Conservation (phyloP, 2,888 invertebrate genomes). For the Himalopsyche tibetana region DNA sequence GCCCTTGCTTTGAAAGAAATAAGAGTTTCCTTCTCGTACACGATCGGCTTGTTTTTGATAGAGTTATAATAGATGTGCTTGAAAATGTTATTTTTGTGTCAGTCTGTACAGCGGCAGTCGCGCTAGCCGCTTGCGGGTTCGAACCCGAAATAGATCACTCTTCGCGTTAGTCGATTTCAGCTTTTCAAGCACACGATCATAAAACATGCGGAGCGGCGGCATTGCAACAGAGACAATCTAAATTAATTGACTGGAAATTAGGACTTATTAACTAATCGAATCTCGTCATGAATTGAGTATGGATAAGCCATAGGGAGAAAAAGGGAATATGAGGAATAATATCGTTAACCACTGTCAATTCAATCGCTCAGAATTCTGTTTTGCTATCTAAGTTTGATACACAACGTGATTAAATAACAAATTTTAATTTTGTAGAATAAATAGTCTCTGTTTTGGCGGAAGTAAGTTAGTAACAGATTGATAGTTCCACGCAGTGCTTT, state of each 20-base stretch:
- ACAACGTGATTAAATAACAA: too few relatives aligned
- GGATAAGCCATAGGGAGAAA: too few relatives aligned
- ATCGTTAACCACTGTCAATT: too few relatives aligned
- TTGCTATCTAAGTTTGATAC: too few relatives aligned
- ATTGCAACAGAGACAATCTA: neutral
- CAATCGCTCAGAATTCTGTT: too few relatives aligned
- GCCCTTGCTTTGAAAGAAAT: neutral
- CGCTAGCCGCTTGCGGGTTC: neutral
- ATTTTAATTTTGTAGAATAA: too few relatives aligned
- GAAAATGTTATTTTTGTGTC: slow-evolving; percentile 5
- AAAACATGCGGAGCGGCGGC: neutral
- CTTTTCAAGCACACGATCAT: neutral
- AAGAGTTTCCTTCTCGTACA: neutral
- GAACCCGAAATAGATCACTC: neutral
- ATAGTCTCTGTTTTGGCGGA: too few relatives aligned
- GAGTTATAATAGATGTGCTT: neutral
- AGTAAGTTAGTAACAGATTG: too few relatives aligned
- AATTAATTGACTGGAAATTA: neutral
- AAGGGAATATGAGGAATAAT: too few relatives aligned
- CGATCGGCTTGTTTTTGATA: neutral
- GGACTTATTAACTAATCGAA: neutral
- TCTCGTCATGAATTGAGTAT: neutral
- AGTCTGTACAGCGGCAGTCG: neutral
- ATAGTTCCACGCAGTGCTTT: too few relatives aligned
- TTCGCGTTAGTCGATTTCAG: neutral